These are phyloP conservation scores for Xenopus borealis DNA, from an alignment of 2,113 vertebrate genomes.

Conservation along the genomic window DNA sequence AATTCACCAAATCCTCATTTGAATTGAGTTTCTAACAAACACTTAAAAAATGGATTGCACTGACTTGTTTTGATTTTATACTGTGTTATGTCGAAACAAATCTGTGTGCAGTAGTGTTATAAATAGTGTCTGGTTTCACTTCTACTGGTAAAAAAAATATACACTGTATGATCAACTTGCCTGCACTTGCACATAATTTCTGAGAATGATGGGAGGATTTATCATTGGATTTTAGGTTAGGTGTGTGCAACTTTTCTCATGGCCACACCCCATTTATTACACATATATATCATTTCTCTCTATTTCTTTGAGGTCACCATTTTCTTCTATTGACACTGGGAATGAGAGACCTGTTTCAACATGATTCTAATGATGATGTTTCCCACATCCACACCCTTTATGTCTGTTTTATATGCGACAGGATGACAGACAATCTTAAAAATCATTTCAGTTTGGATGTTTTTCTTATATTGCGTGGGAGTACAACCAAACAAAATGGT, in stretches of 20 bases:
- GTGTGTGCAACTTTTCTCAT: constrained; percentile 42
- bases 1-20: no score
- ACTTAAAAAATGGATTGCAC: no score
- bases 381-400: constrained; percentile 30
- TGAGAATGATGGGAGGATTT: constrained; percentile 40
- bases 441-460: background rate
- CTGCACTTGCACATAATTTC: constrained; percentile 27
- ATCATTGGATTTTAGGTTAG: constrained; percentile 40
- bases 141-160: background rate
- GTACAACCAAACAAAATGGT: no score
- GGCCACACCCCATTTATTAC: constrained; percentile 40
- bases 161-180: constrained; percentile 3
- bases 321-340: constrained; percentile 31
- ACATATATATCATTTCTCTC: constrained; percentile 36
- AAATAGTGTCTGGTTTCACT: background rate
- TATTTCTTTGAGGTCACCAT: constrained; percentile 40
- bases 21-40: no score
- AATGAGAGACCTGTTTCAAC: constrained; percentile 27
- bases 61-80: no score
- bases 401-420: constrained; percentile 2
- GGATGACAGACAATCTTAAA: constrained; percentile 1
- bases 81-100: no score
- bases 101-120: no score
- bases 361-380: constrained; percentile 15
- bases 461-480: no score